Percentiles rank a stretch among this genome's conserved stretches.
Conservation (phyloP, 2,888 invertebrate genomes). For the Xestia xanthographa region DNA sequence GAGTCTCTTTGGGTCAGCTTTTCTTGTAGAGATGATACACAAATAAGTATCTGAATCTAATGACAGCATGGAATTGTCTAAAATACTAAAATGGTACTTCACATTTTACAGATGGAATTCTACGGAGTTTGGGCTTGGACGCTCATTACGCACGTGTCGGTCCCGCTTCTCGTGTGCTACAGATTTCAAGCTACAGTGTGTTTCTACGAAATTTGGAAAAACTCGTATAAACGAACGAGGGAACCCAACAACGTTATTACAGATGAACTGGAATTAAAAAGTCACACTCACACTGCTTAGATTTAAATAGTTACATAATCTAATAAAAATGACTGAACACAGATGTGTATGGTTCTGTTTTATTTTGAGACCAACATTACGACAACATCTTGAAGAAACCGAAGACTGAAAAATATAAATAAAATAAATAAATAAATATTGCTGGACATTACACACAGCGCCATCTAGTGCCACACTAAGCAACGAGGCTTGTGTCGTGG, state of each 20-base stretch:
- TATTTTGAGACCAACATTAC: constrained; percentile 17
- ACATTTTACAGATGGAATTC: constrained; percentile 88
- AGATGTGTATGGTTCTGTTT: constrained; percentile 7
- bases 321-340: constrained; percentile 41
- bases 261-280: constrained; percentile 86
- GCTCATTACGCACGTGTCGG: constrained; percentile 93
- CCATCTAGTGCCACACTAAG: too few species aligned
- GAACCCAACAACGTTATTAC: constrained; percentile 67
- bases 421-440: too few species aligned
- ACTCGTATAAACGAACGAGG: constrained; percentile 91
- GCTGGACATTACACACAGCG: too few species aligned
- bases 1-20: background rate
- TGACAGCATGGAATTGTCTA: background rate
- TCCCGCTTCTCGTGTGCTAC: constrained; percentile 93
- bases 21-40: background rate
- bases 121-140: constrained; percentile 94
- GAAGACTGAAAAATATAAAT: background rate
- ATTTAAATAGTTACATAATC: constrained; percentile 29
- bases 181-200: constrained; percentile 95
- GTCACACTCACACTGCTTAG: constrained; percentile 79
- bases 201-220: constrained; percentile 94
- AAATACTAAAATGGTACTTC: background rate
- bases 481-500: too few species aligned
- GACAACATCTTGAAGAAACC: background rate
- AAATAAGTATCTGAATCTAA: background rate